Base-by-base conservation (phyloP, 2,113 vertebrate species). In the Gorsachius goisagi region DNA sequence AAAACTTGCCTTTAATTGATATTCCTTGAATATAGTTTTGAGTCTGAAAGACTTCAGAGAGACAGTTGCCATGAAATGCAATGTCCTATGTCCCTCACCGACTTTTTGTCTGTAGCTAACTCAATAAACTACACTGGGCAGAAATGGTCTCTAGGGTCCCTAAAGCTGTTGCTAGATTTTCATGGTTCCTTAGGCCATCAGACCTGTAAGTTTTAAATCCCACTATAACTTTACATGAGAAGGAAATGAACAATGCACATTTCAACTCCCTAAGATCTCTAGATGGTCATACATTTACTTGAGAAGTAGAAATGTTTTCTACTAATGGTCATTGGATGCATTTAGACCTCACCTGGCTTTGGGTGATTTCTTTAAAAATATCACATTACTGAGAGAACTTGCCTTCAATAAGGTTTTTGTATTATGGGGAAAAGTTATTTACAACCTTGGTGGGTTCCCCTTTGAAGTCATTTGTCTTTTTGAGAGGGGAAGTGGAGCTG, bases 401-500 rank as follows among this genome's bases (percentile, higher is more conserved):
- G 77, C 72, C 79, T 85, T 93, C 89, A 96, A 93, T 94, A 89
- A 92, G 71, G 73, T 88, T 94, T 97, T 90, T 96, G 90, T 93
- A 74, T 88, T 96, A 86, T 63, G 74, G 79, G 73, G 75, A 67
- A 90, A 96, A 95, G 92, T 95, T 96, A 96, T 96, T 97, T 96
- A 97, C 95, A 95, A 88, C 87, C 88, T 96, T 96, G 71, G 92
- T 96, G 94, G 92, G 94, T 95, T 94, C 84, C 41, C 74, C 94
- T 97, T 97, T 97, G 97, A 96, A 97, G 96, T 96, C 90, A 95
- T 96, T 96, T 96, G 95, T 97, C 94, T 97, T 97, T 78, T 96
- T 95, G 94, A 97, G 94, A 94, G 92, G 90, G 94, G 89, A 95
- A 94, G 80, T 88, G 66, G 85, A 91, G 85, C 75, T 96, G 91